phyloP scores from a whole-genome alignment of 2,113 vertebrate genomes.

The Mesembrinibis cayennensis region DNA sequence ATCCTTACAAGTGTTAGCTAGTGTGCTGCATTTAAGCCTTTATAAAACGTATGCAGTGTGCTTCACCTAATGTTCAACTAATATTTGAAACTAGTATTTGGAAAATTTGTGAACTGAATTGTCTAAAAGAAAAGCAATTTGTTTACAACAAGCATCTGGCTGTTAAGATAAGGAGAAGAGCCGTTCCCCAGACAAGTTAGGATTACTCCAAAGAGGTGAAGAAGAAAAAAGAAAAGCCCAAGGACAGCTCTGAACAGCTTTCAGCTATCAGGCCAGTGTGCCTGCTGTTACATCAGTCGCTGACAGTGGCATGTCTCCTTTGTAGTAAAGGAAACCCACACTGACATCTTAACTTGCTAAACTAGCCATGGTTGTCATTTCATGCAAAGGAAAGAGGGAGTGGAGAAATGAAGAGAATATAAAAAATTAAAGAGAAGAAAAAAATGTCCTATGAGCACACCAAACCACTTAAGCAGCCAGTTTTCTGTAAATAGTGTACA shows the following conservation, averaged over 20 bases:
- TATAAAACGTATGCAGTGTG: not conserved
- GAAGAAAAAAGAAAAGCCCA: not conserved
- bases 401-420: not conserved
- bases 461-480: not conserved
- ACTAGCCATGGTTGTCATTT: not conserved
- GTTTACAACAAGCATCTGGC: not conserved
- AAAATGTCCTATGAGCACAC: not conserved
- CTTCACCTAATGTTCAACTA: not conserved
- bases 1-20: not conserved
- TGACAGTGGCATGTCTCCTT: not conserved
- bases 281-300: not conserved
- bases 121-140: not conserved
- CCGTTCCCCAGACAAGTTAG: not conserved
- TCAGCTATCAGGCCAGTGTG: not conserved
- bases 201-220: not conserved
- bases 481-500: not conserved
- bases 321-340: not conserved
- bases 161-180: not conserved
- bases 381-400: not conserved
- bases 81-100: not conserved
- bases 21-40: not conserved
- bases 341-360: conserved; percentile 33
- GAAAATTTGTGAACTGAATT: not conserved
- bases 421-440: not conserved
- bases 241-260: conserved; percentile 19